A percentile compares a stretch with the other conserved stretches of the same genome.
Evolutionary conservation across 1,140 invertebrate species (phyloP).

Genomic region (Macrobrachium rosenbergii): DNA sequence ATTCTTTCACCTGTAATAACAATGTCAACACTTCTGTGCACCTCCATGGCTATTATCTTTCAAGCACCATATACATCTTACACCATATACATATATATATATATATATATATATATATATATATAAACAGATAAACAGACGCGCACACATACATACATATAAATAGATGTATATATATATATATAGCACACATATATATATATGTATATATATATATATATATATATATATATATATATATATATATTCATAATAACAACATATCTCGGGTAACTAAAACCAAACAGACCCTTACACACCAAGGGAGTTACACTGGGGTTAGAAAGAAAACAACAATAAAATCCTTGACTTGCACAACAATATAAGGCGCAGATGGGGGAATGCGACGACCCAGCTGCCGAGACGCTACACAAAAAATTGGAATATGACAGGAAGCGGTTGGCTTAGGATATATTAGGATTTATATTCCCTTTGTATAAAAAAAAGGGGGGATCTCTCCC

Average conservation of each 20-base stretch:
- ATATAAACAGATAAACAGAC: constrained; percentile 32
- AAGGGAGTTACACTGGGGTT: too few relatives aligned
- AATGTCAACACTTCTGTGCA: too few relatives aligned
- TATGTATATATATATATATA: constrained; percentile 42
- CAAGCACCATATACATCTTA: not conserved
- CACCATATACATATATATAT: constrained; percentile 30
- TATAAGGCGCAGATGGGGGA: too few relatives aligned
- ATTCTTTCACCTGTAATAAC: too few relatives aligned
- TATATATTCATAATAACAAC: not conserved
- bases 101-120: constrained; percentile 45
- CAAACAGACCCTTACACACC: not conserved
- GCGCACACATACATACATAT: constrained; percentile 24
- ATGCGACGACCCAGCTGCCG: too few relatives aligned
- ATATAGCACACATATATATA: constrained; percentile 35
- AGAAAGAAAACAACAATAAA: too few relatives aligned
- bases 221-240: constrained; percentile 20
- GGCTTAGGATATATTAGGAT: too few relatives aligned
- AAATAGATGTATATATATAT: constrained; percentile 23
- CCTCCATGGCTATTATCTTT: too few relatives aligned
- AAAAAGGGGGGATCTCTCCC: too few relatives aligned
- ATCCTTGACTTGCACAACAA: too few relatives aligned
- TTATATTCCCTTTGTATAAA: not conserved
- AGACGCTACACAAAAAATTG: too few relatives aligned
- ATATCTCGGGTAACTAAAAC: not conserved
- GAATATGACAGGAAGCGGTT: too few relatives aligned